Percentiles rank a stretch among this genome's conserved stretches.
Conservation (phyloP, 2,888 invertebrate genomes). For the Ophioninae sp. region DNA sequence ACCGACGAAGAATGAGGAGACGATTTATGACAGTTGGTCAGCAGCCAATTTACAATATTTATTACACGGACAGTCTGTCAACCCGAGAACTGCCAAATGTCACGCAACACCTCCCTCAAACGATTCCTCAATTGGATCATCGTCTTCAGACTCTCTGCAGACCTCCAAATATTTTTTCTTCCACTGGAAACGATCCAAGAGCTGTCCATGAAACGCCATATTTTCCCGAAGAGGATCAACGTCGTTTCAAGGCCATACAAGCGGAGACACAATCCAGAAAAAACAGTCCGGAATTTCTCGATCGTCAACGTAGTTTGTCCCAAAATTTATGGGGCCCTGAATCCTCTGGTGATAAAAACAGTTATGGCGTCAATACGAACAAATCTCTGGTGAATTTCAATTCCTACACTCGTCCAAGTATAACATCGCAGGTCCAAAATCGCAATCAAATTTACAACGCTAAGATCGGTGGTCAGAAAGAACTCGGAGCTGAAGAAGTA, state of each 20-base stretch:
- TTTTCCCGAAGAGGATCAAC: slow-evolving; percentile 57
- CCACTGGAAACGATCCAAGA: not conserved
- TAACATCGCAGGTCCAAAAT: slow-evolving; percentile 55
- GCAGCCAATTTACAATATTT: slow-evolving; percentile 64
- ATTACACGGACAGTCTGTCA: slow-evolving; percentile 59
- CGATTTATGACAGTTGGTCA: slow-evolving; percentile 39
- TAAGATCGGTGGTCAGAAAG: slow-evolving; percentile 54
- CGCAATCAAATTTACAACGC: slow-evolving; percentile 51
- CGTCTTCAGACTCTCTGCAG: not conserved
- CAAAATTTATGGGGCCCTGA: slow-evolving; percentile 19
- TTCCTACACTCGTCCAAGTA: slow-evolving; percentile 45
- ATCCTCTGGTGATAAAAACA: slow-evolving; percentile 16
- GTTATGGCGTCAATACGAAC: not conserved
- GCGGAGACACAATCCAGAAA: not conserved
- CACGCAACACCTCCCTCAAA: slow-evolving; percentile 50
- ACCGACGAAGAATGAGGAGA: slow-evolving; percentile 63
- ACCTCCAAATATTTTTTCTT: not conserved
- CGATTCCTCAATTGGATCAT: slow-evolving; percentile 54
- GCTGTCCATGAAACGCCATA: slow-evolving; percentile 13
- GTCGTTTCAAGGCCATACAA: slow-evolving; percentile 28
- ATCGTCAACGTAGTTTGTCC: slow-evolving; percentile 41
- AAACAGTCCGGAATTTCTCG: not conserved
- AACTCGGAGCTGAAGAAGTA: slow-evolving; percentile 9
- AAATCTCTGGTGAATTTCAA: slow-evolving; percentile 16
- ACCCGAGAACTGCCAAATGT: slow-evolving; percentile 52